Conservation (phyloP, 2,888 invertebrate genomes). For the Melipona bicolor region DNA sequence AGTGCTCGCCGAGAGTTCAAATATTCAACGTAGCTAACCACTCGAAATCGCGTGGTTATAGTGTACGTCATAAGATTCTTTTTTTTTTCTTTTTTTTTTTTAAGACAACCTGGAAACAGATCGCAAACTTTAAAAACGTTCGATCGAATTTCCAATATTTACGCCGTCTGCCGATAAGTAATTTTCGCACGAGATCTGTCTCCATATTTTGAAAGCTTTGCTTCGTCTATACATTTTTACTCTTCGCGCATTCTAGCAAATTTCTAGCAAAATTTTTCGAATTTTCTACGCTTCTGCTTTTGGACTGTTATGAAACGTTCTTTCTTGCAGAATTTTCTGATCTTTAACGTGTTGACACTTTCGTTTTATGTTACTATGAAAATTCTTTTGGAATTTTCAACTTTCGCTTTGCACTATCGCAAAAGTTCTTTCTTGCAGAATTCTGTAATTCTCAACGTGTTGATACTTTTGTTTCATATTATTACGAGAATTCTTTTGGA, state of each 20-base stretch:
- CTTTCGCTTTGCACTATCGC: too few species aligned
- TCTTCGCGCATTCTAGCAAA: too few species aligned
- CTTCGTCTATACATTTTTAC: neutral
- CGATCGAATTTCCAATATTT: constrained; percentile 1
- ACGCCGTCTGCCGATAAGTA: neutral
- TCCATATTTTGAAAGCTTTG: neutral
- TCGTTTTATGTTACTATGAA: neutral
- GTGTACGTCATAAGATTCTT: neutral
- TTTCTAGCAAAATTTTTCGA: too few species aligned
- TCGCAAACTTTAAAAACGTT: neutral
- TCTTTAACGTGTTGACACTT: neutral
- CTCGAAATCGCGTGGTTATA: neutral
- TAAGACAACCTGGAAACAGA: neutral
- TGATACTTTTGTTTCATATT: neutral
- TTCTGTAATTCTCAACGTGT: neutral
- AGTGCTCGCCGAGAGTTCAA: neutral
- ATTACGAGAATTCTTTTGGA: neutral
- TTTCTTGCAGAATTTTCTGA: too few species aligned
- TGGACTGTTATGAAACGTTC: too few species aligned
- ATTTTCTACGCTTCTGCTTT: too few species aligned
- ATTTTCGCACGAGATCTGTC: neutral
- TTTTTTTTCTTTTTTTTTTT: neutral
- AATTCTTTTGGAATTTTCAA: neutral
- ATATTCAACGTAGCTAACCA: neutral
- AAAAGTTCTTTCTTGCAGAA: too few species aligned